phyloP scores from a whole-genome alignment of 2,888 invertebrate genomes.

The Dione vanillae region DNA sequence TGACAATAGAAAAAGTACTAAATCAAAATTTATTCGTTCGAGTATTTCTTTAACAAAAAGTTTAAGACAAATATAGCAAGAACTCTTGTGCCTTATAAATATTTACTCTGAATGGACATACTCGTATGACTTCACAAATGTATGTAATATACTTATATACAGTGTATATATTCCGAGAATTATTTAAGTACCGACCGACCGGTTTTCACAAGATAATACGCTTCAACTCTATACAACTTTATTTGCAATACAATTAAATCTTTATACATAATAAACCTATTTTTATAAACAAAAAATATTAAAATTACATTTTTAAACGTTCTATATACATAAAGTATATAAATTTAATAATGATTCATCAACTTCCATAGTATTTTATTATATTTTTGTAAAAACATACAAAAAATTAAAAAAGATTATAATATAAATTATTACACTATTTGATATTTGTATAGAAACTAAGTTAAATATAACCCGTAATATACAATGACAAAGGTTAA shows the following conservation, averaged over 20 bases:
- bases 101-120: slow-evolving; percentile 24
- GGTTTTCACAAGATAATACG: slow-evolving; percentile 33
- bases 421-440: too few species aligned
- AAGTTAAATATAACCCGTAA: slow-evolving; percentile 28
- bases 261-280: background rate
- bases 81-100: slow-evolving; percentile 3
- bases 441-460: slow-evolving; percentile 4
- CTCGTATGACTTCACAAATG: slow-evolving; percentile 25
- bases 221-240: background rate
- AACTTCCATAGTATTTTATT: too few species aligned
- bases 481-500: slow-evolving; percentile 28
- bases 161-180: slow-evolving; percentile 37
- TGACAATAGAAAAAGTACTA: background rate
- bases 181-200: slow-evolving; percentile 34
- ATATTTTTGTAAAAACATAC: too few species aligned
- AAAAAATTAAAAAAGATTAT: background rate
- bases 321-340: too few species aligned
- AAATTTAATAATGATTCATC: too few species aligned
- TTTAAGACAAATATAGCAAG: background rate
- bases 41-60: slow-evolving; percentile 1
- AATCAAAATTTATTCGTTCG: background rate
- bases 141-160: slow-evolving; percentile 1
- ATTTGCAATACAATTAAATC: background rate
- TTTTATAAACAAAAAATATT: background rate
- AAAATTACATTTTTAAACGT: background rate